Conservation (phyloP, 2,113 vertebrate genomes). For the Eudyptes chrysolophus region DNA sequence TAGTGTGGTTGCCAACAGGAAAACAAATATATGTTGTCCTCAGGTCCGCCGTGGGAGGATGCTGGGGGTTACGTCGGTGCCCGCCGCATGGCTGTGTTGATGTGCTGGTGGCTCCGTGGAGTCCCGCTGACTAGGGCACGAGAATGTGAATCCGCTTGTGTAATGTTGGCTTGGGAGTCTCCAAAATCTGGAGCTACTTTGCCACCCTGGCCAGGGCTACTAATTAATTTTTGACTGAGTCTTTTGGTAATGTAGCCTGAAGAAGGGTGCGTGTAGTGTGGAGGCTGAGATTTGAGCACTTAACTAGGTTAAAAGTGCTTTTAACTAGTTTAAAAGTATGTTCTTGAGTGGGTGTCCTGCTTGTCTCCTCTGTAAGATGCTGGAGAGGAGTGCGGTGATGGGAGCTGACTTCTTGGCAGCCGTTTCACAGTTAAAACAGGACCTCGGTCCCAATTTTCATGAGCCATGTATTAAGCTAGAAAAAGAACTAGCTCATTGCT, state of each 20-base stretch:
- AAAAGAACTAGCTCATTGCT: background rate
- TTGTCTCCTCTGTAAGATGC: background rate
- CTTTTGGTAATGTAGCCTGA: background rate
- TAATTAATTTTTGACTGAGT: background rate
- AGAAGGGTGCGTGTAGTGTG: background rate
- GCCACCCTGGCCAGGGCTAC: background rate
- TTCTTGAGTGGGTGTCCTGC: background rate
- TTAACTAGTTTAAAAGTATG: background rate
- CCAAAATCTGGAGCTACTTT: background rate
- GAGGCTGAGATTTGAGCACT: background rate
- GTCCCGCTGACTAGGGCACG: background rate
- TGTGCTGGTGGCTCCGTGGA: background rate
- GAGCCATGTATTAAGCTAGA: background rate
- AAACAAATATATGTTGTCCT: background rate
- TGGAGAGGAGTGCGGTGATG: background rate
- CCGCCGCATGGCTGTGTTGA: fast-evolving
- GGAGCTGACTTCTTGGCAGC: background rate
- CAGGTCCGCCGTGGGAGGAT: background rate
- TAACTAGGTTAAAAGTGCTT: background rate
- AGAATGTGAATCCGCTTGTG: background rate
- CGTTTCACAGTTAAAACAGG: background rate
- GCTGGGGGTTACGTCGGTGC: background rate
- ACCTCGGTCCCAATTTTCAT: background rate
- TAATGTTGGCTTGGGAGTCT: background rate
- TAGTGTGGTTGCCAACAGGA: background rate